Evolutionary conservation across 2,797 vertebrate genomes (phyloP), one percentile per base, ranked within the genome.

Genomic region (Numenius phaeopus): DNA sequence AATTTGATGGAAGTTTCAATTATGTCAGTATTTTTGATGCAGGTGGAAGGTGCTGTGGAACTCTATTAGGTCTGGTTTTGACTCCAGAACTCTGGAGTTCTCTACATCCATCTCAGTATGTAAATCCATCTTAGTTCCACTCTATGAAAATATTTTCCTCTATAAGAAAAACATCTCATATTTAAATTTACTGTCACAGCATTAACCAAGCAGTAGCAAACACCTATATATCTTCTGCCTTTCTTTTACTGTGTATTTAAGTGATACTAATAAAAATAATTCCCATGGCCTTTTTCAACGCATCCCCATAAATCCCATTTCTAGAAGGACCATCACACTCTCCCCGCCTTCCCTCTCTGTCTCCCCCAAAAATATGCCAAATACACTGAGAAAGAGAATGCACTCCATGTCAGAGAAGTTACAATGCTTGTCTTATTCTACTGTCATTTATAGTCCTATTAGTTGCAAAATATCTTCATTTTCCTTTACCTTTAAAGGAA

Each of bases 271-370:
- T 14, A 81, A 55, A 76, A 76, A 67, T 23, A 39, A 62, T 19
- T 46, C 9, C 16, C n/a, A 29, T 40, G 52, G 54, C 14, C 29
- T 79, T 65, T 64, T 77, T 77, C 55, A 78, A 44, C 0, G 0
- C n/a, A 49, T n/a, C 10, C 47, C 65, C 18, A n/a, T 22, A 49
- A 70, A 71, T 46, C 21, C 67, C 57, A 19, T 52, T 79, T 58
- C 67, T 13, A 71, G 37, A 61, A 70, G 30, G 46, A 42, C 13
- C 22, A 26, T 46, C 59, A 66, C 37, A 24, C 5, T 55, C 15
- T 37, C 9, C 9, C 6, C 4, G 20, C 2, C 18, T 59, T 37
- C 21, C 7, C 11, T 12, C 5, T 2, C 3, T 15, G 26, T 37
- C 23, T 47, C 18, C 14, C 23, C 7, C 5, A 2, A 11, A 55